phyloP scores from a whole-genome alignment of 2,113 vertebrate genomes.

The Microcebus murinus region DNA sequence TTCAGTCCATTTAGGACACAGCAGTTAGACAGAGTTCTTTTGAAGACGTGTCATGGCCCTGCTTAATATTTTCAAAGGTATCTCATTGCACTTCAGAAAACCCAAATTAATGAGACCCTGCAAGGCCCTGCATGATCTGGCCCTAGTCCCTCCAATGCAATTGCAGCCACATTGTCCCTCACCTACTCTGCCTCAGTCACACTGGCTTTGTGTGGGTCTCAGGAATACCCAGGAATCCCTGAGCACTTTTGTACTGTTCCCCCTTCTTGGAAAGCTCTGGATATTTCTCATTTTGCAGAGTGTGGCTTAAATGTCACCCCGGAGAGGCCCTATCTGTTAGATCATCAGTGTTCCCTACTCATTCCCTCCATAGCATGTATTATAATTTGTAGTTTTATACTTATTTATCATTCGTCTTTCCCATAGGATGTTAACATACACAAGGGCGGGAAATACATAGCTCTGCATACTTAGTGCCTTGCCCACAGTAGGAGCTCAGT shows the following conservation, averaged over 20 bases:
- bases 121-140: neutral
- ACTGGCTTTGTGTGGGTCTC: neutral
- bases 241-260: neutral
- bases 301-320: neutral
- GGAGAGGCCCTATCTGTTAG: neutral
- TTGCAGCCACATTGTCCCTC: neutral
- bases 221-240: neutral
- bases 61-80: neutral
- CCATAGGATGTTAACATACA: neutral
- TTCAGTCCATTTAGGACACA: neutral
- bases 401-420: neutral
- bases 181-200: neutral
- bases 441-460: neutral
- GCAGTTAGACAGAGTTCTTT: neutral
- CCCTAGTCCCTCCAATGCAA: neutral
- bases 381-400: neutral
- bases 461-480: neutral
- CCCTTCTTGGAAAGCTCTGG: neutral
- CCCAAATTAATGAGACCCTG: neutral
- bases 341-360: neutral
- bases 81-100: neutral
- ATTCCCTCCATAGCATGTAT: neutral
- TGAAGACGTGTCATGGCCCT: neutral
- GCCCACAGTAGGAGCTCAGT: neutral
- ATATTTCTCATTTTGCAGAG: neutral